Conservation (phyloP, 2,888 invertebrate species). For the Spialia ferax region DNA sequence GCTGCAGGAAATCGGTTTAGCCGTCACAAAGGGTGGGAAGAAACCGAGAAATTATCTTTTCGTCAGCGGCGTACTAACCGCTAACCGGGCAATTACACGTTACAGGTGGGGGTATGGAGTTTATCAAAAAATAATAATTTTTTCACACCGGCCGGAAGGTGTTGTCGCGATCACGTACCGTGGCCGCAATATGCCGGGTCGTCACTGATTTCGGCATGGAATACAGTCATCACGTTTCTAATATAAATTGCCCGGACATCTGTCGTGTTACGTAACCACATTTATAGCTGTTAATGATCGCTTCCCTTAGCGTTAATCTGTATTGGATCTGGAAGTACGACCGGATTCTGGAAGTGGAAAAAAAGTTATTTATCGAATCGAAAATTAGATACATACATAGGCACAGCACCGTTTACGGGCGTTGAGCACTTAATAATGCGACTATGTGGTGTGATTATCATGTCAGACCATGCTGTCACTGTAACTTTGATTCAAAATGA, state of each 20-base stretch:
- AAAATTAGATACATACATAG: no score
- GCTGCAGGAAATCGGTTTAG: constrained; percentile 81
- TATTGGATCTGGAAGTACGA: constrained; percentile 52
- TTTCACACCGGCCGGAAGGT: constrained; percentile 84
- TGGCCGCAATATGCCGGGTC: constrained; percentile 65
- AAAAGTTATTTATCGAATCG: no score
- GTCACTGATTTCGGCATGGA: constrained; percentile 68
- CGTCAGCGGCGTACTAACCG: constrained; percentile 78
- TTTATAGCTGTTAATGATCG: constrained; percentile 78
- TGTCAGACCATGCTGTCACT: constrained; percentile 19
- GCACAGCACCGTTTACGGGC: constrained; percentile 37
- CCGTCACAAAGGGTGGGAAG: constrained; percentile 82
- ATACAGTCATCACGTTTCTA: constrained; percentile 80
- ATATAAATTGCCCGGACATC: constrained; percentile 77
- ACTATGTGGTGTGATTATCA: constrained; percentile 47
- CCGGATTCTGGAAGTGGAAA: constrained; percentile 14
- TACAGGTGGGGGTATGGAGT: constrained; percentile 81
- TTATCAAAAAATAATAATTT: constrained; percentile 69
- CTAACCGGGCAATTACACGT: constrained; percentile 84
- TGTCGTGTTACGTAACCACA: constrained; percentile 81
- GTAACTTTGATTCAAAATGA: constrained; percentile 27
- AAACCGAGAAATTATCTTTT: constrained; percentile 84
- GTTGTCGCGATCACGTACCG: constrained; percentile 75
- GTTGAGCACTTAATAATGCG: constrained; percentile 42
- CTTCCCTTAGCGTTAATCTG: constrained; percentile 74